Conservation (phyloP, 2,113 vertebrate genomes). For the Aptenodytes patagonicus region DNA sequence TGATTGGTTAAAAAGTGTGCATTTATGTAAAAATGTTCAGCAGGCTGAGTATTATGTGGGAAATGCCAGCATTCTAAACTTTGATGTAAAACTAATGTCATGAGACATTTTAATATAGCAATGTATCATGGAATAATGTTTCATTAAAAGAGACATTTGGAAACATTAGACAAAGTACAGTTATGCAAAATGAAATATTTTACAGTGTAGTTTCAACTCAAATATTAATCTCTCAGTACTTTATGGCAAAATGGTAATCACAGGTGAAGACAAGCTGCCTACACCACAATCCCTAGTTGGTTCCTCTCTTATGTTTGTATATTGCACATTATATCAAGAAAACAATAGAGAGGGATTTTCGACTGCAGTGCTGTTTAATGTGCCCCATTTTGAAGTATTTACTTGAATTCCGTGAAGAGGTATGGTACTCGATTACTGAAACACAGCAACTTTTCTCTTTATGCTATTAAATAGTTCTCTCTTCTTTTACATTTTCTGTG, state of each 20-base stretch:
- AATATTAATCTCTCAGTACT: background rate
- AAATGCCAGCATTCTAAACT: constrained; percentile 56
- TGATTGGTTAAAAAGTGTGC: constrained; percentile 60
- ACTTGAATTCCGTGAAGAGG: constrained; percentile 35
- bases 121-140: constrained; percentile 41
- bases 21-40: constrained; percentile 48
- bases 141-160: constrained; percentile 39
- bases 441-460: constrained; percentile 33
- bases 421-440: constrained; percentile 1
- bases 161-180: constrained; percentile 17
- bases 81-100: constrained; percentile 50
- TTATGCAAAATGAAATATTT: constrained; percentile 19
- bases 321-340: background rate
- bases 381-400: constrained; percentile 38
- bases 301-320: background rate
- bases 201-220: background rate
- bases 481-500: constrained; percentile 40
- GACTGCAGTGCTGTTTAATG: background rate
- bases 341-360: background rate
- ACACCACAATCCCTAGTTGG: background rate
- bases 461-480: constrained; percentile 35
- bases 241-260: background rate
- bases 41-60: background rate
- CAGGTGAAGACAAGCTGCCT: constrained; percentile 16
- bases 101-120: constrained; percentile 44